Evolutionary conservation across 2,888 invertebrate species (phyloP), one percentile per base, ranked within the genome.

Genomic region (Cataglyphis altisquamis): DNA sequence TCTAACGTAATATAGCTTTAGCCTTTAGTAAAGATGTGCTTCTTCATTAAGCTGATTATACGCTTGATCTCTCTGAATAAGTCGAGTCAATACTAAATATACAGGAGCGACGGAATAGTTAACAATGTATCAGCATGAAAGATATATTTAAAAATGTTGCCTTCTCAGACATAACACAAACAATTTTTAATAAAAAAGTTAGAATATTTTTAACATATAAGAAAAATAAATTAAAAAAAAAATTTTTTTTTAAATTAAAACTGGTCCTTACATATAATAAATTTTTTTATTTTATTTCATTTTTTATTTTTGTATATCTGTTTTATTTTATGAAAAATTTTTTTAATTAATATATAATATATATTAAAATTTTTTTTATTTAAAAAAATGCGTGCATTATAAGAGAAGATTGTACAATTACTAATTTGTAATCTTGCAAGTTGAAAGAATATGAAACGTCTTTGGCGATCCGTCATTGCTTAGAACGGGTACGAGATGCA

Each of bases 401-500:
- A 52, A n/a, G 18, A 45, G 6, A 2, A 45, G 5, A 78, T 36
- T 62, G 25, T 12, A 2, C n/a, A 36, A 8, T 67, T 60, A 68
- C 6, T 67, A 55, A 64, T 57, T 77, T 21, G 41, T 29, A 67
- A 32, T 9, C 3, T 3, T 41, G 15, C 4, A 32, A 80, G 25
- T 41, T 70, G 9, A 48, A 80, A 60, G 12, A 48, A 57, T 36
- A 36, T 60, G 25, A 70, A 64, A 52, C 18, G 29, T 64, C 67
- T 75, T 75, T n/a, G 68, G 2, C 41, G 63, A 83, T 83, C 63
- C 77, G 62, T 83, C 68, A 78, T 77, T 83, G 83, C 39, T 68
- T 48, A 41, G 25, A 52, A 55, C 41, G 12, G 15, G n/a, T 78
- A 41, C 67, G 52, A 77, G 29, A 78, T 83, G 77, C 77, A 83